Base-by-base conservation (phyloP, 2,888 invertebrate species). In the Caenorhabditis angaria region DNA sequence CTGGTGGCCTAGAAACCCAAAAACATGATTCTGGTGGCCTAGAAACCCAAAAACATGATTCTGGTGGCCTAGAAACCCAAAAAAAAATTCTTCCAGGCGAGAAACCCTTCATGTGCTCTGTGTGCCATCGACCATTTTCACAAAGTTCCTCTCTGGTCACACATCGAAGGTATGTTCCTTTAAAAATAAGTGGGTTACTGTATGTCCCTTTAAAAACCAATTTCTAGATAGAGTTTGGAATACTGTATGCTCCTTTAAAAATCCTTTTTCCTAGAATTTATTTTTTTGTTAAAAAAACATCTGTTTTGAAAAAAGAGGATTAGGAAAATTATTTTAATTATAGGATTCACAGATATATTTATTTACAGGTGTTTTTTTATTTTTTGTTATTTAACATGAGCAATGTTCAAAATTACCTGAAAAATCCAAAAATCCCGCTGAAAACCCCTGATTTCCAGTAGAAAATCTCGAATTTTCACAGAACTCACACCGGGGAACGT, bases 101-200 rank as follows among this genome's bases (percentile, higher is more conserved):
- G 90, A 99, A 99, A 88, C 97, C 99, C 51, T 99, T 97, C 88
- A 92, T 93, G 82, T 99, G 99, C 90, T 94, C 94, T 25, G 94
- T 97, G 81, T 99, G 99, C 89, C 94, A 95, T 88, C 91, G 97
- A 72, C 92, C 95, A 84, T 99, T 99, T 89, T 96, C 96, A 70
- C 97, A 99, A 88, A 92, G 92, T 88, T 95, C 95, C 74, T 91
- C 91, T 1, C 95, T 99, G 62, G 99, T 97, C 65, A 97, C 97
- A 80, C 99, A 99, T 90, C 96, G 97, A 95, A 91, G 97, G 84
- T 84, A 32, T 0, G 60, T 51, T 8, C 18, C n/a, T 51, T n/a
- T 51, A n/a, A 51, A 51, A 51, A 20, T 54, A 12, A 24, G n/a
- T 3, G 25, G 54, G n/a, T 54, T 28, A 54, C 14, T 54, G 54